Conservation (phyloP, 1,140 invertebrate genomes). For the Linepithema humile region DNA sequence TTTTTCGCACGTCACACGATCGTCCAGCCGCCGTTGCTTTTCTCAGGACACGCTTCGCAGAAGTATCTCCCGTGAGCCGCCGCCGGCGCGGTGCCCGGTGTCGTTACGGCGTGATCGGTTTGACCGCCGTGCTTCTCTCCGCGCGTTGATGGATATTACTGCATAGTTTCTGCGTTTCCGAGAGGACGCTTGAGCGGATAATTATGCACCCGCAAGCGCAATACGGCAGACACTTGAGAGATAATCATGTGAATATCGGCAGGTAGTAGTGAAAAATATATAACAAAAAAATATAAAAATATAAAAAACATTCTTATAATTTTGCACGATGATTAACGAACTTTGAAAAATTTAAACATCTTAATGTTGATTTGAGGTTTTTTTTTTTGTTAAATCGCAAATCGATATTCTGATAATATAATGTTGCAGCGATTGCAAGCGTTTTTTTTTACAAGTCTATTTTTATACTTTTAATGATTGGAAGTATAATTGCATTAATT, state of each 20-base stretch:
- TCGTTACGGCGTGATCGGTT: constrained; percentile 31
- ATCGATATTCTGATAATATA: neutral
- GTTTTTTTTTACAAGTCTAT: neutral
- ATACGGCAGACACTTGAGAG: neutral
- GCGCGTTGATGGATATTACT: neutral
- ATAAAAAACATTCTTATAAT: neutral
- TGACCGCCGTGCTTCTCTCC: neutral
- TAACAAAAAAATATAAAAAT: neutral
- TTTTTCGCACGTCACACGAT: constrained; percentile 70
- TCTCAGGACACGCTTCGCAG: constrained; percentile 60
- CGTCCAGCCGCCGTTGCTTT: constrained; percentile 20
- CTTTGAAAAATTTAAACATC: neutral
- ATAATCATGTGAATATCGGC: neutral
- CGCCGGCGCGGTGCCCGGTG: constrained; percentile 6
- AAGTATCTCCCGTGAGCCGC: constrained; percentile 4
- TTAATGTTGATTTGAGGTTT: neutral
- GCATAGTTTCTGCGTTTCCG: constrained; percentile 20
- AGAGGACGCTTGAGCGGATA: constrained; percentile 17
- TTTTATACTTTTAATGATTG: neutral
- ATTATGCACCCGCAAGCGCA: constrained; percentile 1
- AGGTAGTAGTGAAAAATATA: neutral
- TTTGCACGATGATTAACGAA: neutral
- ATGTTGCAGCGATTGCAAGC: too few species aligned
- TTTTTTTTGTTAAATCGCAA: too few species aligned
- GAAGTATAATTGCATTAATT: constrained; percentile 5